Evolutionary conservation across 2,113 vertebrate species (phyloP), one percentile per base, ranked within the genome.

Genomic region (Corythaeola cristata): DNA sequence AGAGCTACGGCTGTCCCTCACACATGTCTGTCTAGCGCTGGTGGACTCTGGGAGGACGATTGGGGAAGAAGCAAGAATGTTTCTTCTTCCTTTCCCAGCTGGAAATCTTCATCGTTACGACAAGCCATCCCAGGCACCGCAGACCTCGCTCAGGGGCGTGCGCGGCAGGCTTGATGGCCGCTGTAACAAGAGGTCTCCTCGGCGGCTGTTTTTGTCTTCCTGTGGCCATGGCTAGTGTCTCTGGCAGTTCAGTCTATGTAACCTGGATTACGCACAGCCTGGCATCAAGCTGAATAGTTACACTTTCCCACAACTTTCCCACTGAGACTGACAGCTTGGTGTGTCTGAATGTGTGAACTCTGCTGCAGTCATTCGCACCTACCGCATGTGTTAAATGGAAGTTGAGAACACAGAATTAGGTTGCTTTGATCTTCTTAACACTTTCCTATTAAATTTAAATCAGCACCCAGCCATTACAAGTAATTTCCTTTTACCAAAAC

Each of bases 391-490:
- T 80, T 68, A 90, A 35, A 24, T 66, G 44, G 55, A 60, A 83
- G 72, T 18, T 27, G 72, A 85, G 85, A 95, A 88, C 59, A 66
- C 35, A 41, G 76, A 94, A 88, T 95, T 49, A 78, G 82, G 50
- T 74, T 95, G 82, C 79, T 96, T 93, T 69, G 50, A 77, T 93
- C 75, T 69, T 81, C 83, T 58, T 85, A 85, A 88, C 53, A 0
- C 63, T 85, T 88, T n/a, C 22, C 75, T 88, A 49, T 93, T 90
- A 73, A 59, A 91, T 93, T 71, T 86, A 89, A 88, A 79, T 76
- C 41, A 33, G 22, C 5, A 33, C 5, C 18, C 60, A 74, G 52
- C 18, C 20, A 20, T 67, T 94, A 67, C 11, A 82, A 78, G 33
- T 75, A 41, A 82, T 68, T 64, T 72, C 27, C 53, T 94, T 68